Evolutionary conservation across 2,797 vertebrate species (phyloP).

Genomic region (Phrynocephalus guinanensis): DNA sequence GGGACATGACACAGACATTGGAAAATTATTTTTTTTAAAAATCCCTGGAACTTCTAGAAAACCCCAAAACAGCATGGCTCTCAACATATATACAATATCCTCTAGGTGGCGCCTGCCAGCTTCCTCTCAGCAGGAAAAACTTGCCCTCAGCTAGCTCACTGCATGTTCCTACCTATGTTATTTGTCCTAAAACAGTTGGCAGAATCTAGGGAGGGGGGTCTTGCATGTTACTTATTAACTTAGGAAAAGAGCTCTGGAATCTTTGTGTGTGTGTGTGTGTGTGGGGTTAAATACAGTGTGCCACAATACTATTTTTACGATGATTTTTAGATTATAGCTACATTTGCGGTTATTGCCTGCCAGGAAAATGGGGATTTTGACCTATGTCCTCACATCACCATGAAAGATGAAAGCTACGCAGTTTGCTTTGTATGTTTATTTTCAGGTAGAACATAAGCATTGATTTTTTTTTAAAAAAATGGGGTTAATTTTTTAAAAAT

Average conservation of each 20-base stretch:
- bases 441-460: slow-evolving; percentile 45
- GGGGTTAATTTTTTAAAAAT: background rate
- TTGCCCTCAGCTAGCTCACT: background rate
- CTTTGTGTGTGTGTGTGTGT: background rate
- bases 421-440: slow-evolving; percentile 34
- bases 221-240: slow-evolving; percentile 15
- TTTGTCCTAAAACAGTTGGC: background rate
- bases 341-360: slow-evolving; percentile 38
- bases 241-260: slow-evolving; percentile 33
- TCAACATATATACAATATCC: background rate
- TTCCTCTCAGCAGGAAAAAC: background rate
- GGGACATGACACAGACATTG: no score
- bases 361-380: slow-evolving; percentile 59
- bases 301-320: slow-evolving; percentile 36
- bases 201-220: background rate
- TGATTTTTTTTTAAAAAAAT: background rate
- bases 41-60: no score
- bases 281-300: slow-evolving; percentile 20
- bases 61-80: background rate
- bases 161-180: background rate
- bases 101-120: background rate
- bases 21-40: no score
- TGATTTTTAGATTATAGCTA: slow-evolving; percentile 3
- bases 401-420: slow-evolving; percentile 51
- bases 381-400: slow-evolving; percentile 42